A percentile compares a stretch with the other conserved stretches of the same genome.
Conservation (phyloP, 2,888 invertebrate species). For the Helicoverpa assulta region DNA sequence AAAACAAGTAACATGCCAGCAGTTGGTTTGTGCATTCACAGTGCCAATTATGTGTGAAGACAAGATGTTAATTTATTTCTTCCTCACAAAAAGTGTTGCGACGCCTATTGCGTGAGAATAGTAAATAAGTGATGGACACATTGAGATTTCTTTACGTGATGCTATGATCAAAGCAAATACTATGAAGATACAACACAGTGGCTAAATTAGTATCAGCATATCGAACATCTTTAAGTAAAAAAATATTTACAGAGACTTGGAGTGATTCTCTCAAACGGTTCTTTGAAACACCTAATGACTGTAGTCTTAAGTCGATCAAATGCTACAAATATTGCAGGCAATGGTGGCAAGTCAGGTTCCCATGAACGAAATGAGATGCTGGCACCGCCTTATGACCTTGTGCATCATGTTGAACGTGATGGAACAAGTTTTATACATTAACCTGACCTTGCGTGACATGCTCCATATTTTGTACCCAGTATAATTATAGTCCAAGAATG, state of each 20-base stretch:
- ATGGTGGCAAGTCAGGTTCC: conserved; percentile 2
- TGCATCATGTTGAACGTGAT: conserved; percentile 24
- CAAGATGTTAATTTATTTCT: conserved; percentile 18
- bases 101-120: conserved; percentile 26
- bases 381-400: conserved; percentile 28
- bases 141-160: conserved; percentile 14
- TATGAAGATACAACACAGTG: conserved; percentile 9
- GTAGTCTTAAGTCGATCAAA: neutral
- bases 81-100: conserved; percentile 18
- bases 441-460: conserved; percentile 49
- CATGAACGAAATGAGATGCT: conserved; percentile 25
- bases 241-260: conserved; percentile 1
- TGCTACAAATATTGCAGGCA: neutral
- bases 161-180: neutral
- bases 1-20: neutral
- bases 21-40: conserved; percentile 1
- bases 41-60: conserved; percentile 14
- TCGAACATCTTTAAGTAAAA: neutral
- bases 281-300: neutral
- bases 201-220: conserved; percentile 1
- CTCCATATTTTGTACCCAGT: conserved; percentile 32
- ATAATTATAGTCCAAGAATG: conserved; percentile 41
- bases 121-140: conserved; percentile 13
- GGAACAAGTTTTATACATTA: conserved; percentile 34
- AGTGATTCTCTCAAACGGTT: neutral